phyloP scores from a whole-genome alignment of 2,113 vertebrate genomes.

The Rhineura floridana region DNA sequence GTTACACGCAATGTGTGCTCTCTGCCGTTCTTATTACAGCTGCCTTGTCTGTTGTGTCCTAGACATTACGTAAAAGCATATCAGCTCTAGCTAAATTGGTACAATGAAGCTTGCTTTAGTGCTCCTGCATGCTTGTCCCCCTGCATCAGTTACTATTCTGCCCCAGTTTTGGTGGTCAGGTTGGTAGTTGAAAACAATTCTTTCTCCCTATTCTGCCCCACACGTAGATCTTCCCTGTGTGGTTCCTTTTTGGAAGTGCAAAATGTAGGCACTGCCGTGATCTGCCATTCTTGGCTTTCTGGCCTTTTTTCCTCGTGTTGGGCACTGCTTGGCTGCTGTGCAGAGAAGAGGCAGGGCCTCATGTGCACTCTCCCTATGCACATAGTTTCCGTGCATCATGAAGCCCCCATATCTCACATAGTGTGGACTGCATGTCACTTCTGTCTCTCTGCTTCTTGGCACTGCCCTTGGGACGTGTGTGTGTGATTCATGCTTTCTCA shows the following conservation, averaged over 20 bases:
- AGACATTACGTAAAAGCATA: too few relatives aligned
- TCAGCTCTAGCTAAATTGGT: too few relatives aligned
- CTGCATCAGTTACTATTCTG: neutral
- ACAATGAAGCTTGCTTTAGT: too few relatives aligned
- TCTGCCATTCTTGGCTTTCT: neutral
- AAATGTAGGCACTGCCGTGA: too few relatives aligned
- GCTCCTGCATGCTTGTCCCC: neutral
- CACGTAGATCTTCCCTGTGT: neutral
- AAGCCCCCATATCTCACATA: neutral
- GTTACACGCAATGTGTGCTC: too few relatives aligned
- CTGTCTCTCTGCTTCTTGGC: neutral
- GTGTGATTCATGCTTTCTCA: neutral
- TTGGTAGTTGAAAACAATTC: neutral
- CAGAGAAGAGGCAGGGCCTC: neutral
- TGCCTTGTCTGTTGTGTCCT: too few relatives aligned
- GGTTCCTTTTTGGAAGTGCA: neutral
- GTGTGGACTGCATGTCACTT: neutral
- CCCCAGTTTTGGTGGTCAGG: too few relatives aligned
- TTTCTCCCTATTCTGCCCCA: neutral
- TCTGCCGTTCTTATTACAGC: too few relatives aligned
- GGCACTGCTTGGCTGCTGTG: neutral
- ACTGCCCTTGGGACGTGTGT: neutral
- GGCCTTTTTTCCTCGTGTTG: neutral
- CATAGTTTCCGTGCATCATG: neutral
- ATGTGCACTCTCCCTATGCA: neutral